Base-by-base conservation (phyloP, 2,113 vertebrate genomes). In the Pterocles gutturalis region DNA sequence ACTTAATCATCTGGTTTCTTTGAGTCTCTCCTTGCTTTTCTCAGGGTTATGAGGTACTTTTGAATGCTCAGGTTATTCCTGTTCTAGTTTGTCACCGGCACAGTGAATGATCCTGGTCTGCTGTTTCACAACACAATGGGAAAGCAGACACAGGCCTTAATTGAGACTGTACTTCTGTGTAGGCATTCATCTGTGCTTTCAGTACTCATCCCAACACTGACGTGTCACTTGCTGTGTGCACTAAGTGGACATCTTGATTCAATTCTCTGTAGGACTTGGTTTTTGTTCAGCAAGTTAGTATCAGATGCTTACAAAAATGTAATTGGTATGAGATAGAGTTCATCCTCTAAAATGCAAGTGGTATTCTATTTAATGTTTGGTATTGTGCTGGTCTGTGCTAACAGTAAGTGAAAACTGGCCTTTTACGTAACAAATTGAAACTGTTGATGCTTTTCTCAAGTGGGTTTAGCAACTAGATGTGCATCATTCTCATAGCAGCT, bases 391-490 rank as follows among this genome's bases (percentile, higher is more conserved):
- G 54, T 81, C 43, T 92, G 38, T 61, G 22, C 29, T 62, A 17
- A 18, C 29, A 73, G 7, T 33, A 62, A 43, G 34, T 66, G 76
- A 77, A 86, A 66, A 69, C 60, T 60, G 77, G 1, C n/a, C 13
- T 81, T 81, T 90, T 75, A 66, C 1, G 2, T 87, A 83, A 85
- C 19, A 34, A 26, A 49, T 64, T 13, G 10, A 76, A 96, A 48
- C 31, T 36, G 25, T 58, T 83, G 38, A 19, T 89, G 48, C 20
- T 83, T 81, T 94, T 29, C 77, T 90, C 46, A 36, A 55, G 65
- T 92, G 79, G n/a, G 10, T 90, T 96, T 90, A 78, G 76, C 36
- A 89, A 46, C 31, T 60, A 73, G 79, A 86, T 80, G 46, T 36
- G 36, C 51, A 80, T 88, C 67, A n/a, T 90, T 82, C 51, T 90